Evolutionary conservation across 2,888 invertebrate genomes (phyloP).

Genomic region (Mythimna vitellina): DNA sequence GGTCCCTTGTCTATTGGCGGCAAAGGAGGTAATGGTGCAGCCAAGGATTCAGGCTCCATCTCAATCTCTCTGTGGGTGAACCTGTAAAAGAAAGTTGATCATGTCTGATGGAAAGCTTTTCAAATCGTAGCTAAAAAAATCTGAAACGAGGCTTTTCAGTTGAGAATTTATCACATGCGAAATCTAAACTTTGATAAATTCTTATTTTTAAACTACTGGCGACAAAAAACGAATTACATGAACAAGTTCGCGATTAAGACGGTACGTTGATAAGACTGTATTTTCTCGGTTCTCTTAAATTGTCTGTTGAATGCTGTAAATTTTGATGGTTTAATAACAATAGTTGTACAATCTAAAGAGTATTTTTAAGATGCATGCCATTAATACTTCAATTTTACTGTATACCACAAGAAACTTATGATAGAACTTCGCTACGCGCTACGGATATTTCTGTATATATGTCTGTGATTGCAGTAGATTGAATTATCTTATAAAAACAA

Average conservation of each 20-base stretch:
- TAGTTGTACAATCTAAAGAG: background rate
- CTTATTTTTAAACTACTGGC: background rate
- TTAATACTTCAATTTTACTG: background rate
- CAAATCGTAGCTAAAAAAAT: background rate
- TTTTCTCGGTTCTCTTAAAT: background rate
- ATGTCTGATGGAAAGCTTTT: background rate
- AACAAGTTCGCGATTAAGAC: background rate
- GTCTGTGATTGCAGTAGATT: background rate
- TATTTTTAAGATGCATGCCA: background rate
- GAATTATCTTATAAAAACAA: background rate
- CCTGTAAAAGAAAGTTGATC: slow-evolving; percentile 8
- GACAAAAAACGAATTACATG: background rate
- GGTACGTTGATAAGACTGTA: background rate
- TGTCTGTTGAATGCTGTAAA: background rate
- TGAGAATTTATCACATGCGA: background rate
- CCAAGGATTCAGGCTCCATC: slow-evolving; percentile 69
- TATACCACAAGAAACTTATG: background rate
- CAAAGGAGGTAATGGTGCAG: slow-evolving; percentile 76
- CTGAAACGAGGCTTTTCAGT: background rate
- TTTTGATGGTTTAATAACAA: background rate
- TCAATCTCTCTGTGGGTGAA: slow-evolving; percentile 68
- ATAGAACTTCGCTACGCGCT: background rate
- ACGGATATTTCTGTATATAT: slow-evolving; percentile 1
- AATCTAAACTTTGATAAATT: background rate
- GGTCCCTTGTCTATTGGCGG: slow-evolving; percentile 68